Base-by-base conservation (phyloP, 2,888 invertebrate species). In the Spatulosminthurus flaviceps region DNA sequence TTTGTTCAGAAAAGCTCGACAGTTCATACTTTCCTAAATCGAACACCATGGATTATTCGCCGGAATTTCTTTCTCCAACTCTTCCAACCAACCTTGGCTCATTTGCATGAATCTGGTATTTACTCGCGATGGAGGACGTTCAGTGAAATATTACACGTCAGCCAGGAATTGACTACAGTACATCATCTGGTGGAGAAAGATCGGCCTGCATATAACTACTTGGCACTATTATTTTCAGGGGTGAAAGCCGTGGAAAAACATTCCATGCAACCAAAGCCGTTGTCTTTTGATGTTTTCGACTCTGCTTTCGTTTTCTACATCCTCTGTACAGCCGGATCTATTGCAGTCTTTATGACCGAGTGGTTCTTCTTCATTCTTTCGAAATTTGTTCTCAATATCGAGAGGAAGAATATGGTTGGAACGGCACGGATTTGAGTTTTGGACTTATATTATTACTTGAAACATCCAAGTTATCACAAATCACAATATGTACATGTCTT, bases 281-380 rank as follows among this genome's bases (percentile, higher is more conserved):
- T 75, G 19, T 61, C 61, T 9, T 75, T 64, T 41, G 75, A 75
- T 22, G 22, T 75, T 4, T 75, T 75, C 66, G 75, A 75, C 26
- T 75, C 75, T 2, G 75, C 75, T 0, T 75, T 75, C 22, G 75
- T 75, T 0, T 75, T 75, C 41, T 75, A 75, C 29, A 22, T 75
- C 13, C 22, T 75, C 13, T 75, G 64, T 16, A 64, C 16, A 0
- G 24, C 41, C 2, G 66, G 34, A 9, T 60, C 66, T 4, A 21
- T 66, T 7, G 2, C 13, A 1, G 66, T 75, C 2, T 75, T 66
- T 21, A 1, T 66, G 34, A 24, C 75, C 16, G 75, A 75, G 21
- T 75, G 75, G 75, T 26, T 66, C 19, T 60, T 75, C 34, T 75
- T 66, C 41, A 41, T 66, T 16, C 66, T 75, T 21, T 41, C 22